Conservation (phyloP, 2,888 invertebrate species). For the Orthonevra nobilis region DNA sequence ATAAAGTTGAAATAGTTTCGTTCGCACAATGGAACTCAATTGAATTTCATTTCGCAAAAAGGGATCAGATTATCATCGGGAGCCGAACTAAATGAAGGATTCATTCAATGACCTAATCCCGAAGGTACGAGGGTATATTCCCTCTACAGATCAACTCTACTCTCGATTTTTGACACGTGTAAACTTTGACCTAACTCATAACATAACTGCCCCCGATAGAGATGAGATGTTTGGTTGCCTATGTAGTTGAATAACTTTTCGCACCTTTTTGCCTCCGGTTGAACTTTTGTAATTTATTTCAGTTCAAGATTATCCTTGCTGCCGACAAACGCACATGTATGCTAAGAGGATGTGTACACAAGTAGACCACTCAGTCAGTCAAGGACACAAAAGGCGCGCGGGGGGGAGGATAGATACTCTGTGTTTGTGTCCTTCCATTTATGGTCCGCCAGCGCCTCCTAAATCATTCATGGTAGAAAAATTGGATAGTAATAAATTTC, state of each 20-base stretch:
- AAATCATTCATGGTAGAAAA: slow-evolving; percentile 1
- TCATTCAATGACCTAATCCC: slow-evolving; percentile 10
- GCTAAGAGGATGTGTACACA: no score
- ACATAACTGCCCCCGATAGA: no score
- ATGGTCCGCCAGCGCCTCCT: not conserved
- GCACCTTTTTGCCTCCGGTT: not conserved
- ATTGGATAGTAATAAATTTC: slow-evolving; percentile 40
- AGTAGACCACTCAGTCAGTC: not conserved
- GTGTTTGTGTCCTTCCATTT: not conserved
- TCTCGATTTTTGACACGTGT: slow-evolving; percentile 46
- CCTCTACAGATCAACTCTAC: no score
- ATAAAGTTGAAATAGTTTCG: slow-evolving; percentile 11
- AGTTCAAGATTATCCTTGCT: slow-evolving; percentile 5
- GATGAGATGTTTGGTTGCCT: no score
- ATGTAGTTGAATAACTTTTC: no score
- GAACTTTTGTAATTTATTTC: slow-evolving; percentile 35
- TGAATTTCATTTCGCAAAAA: slow-evolving; percentile 20
- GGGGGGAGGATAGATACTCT: not conserved
- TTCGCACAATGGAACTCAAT: not conserved
- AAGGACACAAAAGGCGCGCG: no score
- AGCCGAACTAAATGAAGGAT: not conserved
- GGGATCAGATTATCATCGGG: slow-evolving; percentile 7
- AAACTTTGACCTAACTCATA: slow-evolving; percentile 14
- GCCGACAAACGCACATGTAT: no score
- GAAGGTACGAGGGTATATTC: not conserved